Evolutionary conservation across 1,140 invertebrate genomes (phyloP), one percentile per base, ranked within the genome.

Genomic region (Scaptomyza montana): DNA sequence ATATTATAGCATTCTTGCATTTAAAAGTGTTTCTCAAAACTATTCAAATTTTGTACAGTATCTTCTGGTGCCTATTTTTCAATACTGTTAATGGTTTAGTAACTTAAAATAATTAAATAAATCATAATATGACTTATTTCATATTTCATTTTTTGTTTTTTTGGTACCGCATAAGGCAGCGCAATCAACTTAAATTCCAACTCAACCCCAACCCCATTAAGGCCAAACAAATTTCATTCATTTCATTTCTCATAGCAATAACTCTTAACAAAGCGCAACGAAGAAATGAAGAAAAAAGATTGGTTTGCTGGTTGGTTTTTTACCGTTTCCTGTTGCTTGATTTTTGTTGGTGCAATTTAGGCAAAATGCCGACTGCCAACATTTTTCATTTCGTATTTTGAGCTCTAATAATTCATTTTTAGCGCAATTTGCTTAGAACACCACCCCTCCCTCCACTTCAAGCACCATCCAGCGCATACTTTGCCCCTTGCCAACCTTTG

Each of bases 401-500:
- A 87, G 76, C 78, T 78, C 75, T 82, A 87, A 87, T 87, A 87
- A 89, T 87, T 87, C 82, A 87, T 87, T 82, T 82, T 87, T 77
- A 54, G 84, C 78, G 66, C 79, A 87, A 82, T 89, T 87, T 89
- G 76, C 82, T 87, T 81, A 76, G 78, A 33, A 51, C 45, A 12
- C 3, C 7, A 3, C 2, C 28, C 28, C 28, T 30, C 28, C 28
- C 28, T 0, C 28, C 5, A 30, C 46, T 16, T 16, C 16, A 16
- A 16, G 1, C 12, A 36, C 39, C 12, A n/a, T 3, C 10, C 39
- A 43, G 6, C 10, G 5, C 7, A 2, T 55, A 21, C 12, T 25
- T 2, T 12, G 5, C 8, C 25, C 47, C 12, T 33, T 19, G 12
- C 36, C 62, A 30, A 59, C 41, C 65, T 68, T 69, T 74, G 62